Evolutionary conservation across 64 coral and sea anemone genomes (phyloP).

Genomic region (Stichodactyla helianthus): DNA sequence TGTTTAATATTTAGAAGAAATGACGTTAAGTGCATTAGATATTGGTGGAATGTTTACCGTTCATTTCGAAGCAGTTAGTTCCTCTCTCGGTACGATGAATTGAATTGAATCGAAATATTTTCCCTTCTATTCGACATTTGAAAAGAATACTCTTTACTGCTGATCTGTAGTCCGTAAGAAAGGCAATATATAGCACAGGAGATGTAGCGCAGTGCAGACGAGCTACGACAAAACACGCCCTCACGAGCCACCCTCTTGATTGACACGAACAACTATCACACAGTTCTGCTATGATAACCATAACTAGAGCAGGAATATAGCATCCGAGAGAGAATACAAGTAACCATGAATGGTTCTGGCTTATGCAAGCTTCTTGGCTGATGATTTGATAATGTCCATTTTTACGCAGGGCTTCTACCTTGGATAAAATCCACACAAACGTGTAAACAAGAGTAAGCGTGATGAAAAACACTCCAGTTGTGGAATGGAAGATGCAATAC

Average conservation of each 20-base stretch:
- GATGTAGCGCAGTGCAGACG: neutral
- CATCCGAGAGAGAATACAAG: conserved; percentile 3
- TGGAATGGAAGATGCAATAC: neutral
- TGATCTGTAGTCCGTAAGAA: neutral
- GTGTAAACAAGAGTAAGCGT: conserved; percentile 9
- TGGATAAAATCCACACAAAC: neutral
- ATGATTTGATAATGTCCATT: neutral
- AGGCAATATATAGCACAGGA: neutral
- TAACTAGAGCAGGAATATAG: conserved; percentile 9
- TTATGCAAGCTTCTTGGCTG: neutral
- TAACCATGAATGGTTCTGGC: conserved; percentile 1
- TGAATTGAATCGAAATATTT: neutral
- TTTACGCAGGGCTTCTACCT: neutral
- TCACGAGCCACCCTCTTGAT: neutral
- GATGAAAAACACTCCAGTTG: conserved; percentile 2
- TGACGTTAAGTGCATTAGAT: neutral
- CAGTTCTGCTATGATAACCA: conserved; percentile 10
- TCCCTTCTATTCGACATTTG: neutral
- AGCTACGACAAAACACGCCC: neutral
- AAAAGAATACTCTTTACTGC: neutral
- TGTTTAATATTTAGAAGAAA: neutral
- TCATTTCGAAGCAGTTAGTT: conserved; percentile 15
- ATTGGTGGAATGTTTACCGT: conserved; percentile 4
- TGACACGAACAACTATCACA: neutral
- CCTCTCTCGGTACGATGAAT: conserved; percentile 2